Base-by-base conservation (phyloP, 2,888 invertebrate genomes). In the Galerucella calmariensis region DNA sequence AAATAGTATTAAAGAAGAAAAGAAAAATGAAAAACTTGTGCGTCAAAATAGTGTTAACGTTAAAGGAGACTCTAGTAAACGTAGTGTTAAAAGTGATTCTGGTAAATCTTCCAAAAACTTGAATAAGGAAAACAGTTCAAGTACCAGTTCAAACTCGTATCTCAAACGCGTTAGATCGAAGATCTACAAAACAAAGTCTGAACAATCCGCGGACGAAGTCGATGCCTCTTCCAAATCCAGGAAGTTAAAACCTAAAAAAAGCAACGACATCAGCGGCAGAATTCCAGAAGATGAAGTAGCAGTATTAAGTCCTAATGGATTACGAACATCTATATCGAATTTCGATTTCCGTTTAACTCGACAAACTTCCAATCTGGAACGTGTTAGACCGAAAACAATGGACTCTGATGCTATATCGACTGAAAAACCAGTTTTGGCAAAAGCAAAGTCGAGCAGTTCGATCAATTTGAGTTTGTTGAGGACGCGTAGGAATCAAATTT, bases 381-480 rank as follows among this genome's bases (percentile, higher is more conserved):
- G 84, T 58, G 83, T 85, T 9, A 79, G 86, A 69, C 84, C 85
- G 9, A 81, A 80, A 56, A 81, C 84, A 11, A 82, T 84, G 59
- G 86, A 85, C 12, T 75, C 81, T 20, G 70, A 69, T 67, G 1
- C 48, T 44, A 11, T 16, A 66, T 69, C 68, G 48, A 67, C 56
- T 20, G 81, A 81, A 27, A 85, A 86, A 72, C 87, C 87, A 0
- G 77, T 85, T 41, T 79, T 88, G 75, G 85, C 85, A 46, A 88
- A 88, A 78, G 85, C 88, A 2, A 88, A 88, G 79, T 88, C 87
- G 10, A 87, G 87, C 74, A 88, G 88, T 81, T 86, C 88, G 9
- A 88, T 88, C 51, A 88, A 88, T 80, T 81, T 88, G 75, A 88
- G 84, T 77, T 77, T 87, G 76, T 78, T 87, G 67, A 80, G 87